Conservation (phyloP, 2,113 vertebrate genomes). For the Chionodraco myersi region DNA sequence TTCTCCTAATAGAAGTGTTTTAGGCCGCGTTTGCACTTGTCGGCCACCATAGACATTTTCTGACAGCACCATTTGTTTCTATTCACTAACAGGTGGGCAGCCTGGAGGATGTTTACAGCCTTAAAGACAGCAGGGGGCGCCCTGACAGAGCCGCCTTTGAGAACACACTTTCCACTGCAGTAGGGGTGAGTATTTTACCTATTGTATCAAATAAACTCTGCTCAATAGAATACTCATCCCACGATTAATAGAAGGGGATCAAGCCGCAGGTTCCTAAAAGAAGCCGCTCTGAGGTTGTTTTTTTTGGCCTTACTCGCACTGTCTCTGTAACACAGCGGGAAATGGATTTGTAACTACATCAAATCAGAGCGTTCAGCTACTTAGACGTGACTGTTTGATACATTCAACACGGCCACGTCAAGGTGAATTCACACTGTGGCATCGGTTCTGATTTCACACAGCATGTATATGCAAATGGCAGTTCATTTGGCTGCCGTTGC, state of each 20-base stretch:
- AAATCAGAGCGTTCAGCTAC: constrained; percentile 74
- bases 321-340: constrained; percentile 71
- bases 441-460: constrained; percentile 77
- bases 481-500: constrained; percentile 73
- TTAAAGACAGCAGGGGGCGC: constrained; percentile 73
- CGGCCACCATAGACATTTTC: neutral
- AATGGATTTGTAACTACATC: constrained; percentile 73
- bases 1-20: no score
- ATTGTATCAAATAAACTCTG: constrained; percentile 11
- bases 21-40: no score
- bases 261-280: constrained; percentile 25
- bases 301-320: constrained; percentile 44
- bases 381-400: constrained; percentile 73
- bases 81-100: constrained; percentile 68
- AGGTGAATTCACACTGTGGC: constrained; percentile 74
- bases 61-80: constrained; percentile 33
- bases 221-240: constrained; percentile 12
- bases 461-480: constrained; percentile 81
- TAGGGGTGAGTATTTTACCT: constrained; percentile 63
- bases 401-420: constrained; percentile 71
- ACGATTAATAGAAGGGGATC: constrained; percentile 18
- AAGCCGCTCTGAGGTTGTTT: constrained; percentile 12
- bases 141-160: constrained; percentile 70
- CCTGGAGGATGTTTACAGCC: constrained; percentile 68
- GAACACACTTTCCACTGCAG: constrained; percentile 39